Evolutionary conservation across 2,888 invertebrate species (phyloP).

Genomic region (Neria commutata): DNA sequence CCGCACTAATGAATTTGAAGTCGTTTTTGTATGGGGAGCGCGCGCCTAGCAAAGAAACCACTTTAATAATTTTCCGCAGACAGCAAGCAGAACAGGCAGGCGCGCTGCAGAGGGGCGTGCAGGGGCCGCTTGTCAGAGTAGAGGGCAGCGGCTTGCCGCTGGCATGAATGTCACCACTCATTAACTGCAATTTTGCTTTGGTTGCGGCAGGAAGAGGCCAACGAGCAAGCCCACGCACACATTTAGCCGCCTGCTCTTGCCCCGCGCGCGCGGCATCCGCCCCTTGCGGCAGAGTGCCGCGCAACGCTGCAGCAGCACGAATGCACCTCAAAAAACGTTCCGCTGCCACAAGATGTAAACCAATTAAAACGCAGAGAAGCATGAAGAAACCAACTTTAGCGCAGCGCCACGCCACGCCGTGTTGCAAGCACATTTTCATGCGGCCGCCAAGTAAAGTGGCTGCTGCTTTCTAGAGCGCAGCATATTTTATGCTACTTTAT

Average conservation of each 20-base stretch:
- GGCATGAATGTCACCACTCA: conserved; percentile 14
- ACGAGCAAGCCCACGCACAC: not conserved
- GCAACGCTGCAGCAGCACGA: not conserved
- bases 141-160: not conserved
- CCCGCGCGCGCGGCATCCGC: not conserved
- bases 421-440: not conserved
- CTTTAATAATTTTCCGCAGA: no score
- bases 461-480: not conserved
- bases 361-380: conserved; percentile 12
- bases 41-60: no score
- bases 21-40: no score
- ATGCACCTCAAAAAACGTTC: not conserved
- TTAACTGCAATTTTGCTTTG: conserved; percentile 10
- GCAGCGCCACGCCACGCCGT: no score
- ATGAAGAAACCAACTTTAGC: not conserved
- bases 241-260: no score
- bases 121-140: no score
- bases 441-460: not conserved
- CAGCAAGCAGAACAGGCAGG: not conserved
- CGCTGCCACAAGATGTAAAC: conserved; percentile 8
- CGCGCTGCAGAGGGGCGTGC: not conserved
- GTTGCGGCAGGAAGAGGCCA: not conserved
- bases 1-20: no score
- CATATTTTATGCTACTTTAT: conserved; percentile 11
- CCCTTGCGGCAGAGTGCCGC: conserved; percentile 5